Percentiles rank a stretch among this genome's conserved stretches.
These are phyloP conservation scores for Trogon melanurus DNA, from an alignment of 2,113 vertebrate species.

Conservation along the genomic window DNA sequence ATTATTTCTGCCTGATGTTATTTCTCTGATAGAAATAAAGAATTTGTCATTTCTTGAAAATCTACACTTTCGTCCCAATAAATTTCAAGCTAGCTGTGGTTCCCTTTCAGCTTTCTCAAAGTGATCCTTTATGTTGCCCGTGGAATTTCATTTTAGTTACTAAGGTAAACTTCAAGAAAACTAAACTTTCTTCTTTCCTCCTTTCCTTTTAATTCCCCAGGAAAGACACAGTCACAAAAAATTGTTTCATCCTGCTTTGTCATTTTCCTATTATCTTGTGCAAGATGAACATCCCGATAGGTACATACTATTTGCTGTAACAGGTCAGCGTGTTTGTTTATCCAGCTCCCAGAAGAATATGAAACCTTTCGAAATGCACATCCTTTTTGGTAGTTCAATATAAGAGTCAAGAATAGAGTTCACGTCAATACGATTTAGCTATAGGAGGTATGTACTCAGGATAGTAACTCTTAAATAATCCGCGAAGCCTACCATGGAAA, in stretches of 20 bases:
- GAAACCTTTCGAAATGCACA: conserved; percentile 7
- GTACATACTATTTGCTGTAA: not conserved
- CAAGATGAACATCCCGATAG: not conserved
- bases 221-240: not conserved
- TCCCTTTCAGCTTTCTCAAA: not conserved
- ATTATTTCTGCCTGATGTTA: not conserved
- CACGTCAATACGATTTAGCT: not conserved
- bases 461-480: not conserved
- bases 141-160: not conserved
- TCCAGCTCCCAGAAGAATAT: not conserved
- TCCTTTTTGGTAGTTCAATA: not conserved
- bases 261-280: conserved; percentile 1
- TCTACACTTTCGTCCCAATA: not conserved
- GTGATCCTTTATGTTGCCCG: not conserved
- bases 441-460: not conserved
- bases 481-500: not conserved
- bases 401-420: not conserved
- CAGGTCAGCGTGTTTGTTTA: not conserved
- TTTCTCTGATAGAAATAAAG: not conserved
- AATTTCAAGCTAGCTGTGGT: not conserved
- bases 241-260: not conserved
- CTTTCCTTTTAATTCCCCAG: not conserved
- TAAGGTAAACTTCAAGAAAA: not conserved
- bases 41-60: not conserved
- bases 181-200: not conserved